Evolutionary conservation across 2,113 vertebrate species (phyloP), one percentile per base, ranked within the genome.

Genomic region (Acinonyx jubatus): DNA sequence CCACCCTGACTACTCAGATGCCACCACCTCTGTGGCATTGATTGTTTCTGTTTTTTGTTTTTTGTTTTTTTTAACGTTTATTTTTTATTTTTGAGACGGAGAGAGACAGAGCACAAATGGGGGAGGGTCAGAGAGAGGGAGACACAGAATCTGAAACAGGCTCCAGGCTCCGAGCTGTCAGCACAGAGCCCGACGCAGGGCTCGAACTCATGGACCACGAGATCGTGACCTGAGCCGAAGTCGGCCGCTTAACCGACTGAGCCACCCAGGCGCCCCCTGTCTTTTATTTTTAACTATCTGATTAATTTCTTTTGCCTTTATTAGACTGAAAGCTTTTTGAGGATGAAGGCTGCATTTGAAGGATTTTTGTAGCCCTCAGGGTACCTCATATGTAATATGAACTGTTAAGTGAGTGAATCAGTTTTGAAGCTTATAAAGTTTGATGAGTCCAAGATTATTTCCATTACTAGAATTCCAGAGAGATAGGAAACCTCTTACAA

Each of bases 381-480:
- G 29, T 68, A 41, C 85, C 33, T 94, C 29, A 14, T 12, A n/a
- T 14, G 7, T 84, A 79, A 57, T 61, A 45, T 2, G 78, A 41
- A 33, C n/a, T 91, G 65, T 80, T 48, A 27, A 52, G 29, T 61
- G 63, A 83, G 15, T 71, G n/a, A 36, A 66, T 45, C 41, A 11
- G 74, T 1, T 83, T 91, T 94, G 45, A 66, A 95, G 78, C 16
- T 18, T 84, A 91, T 84, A 91, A 33, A 90, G 18, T 86, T 50
- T 74, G 52, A 63, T 6, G 38, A 86, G 61, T 63, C 38, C 18
- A 78, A 36, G 61, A 9, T 94, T 91, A 91, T 76, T 96, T 81
- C 9, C 68, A 27, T 57, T 71, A 68, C 27, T 95, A 71, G 55
- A 91, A 89, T 94, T 92, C 19, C 57, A 55, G 71, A 97, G 83